Conservation (phyloP, 1,140 invertebrate genomes). For the Cydia amplana region DNA sequence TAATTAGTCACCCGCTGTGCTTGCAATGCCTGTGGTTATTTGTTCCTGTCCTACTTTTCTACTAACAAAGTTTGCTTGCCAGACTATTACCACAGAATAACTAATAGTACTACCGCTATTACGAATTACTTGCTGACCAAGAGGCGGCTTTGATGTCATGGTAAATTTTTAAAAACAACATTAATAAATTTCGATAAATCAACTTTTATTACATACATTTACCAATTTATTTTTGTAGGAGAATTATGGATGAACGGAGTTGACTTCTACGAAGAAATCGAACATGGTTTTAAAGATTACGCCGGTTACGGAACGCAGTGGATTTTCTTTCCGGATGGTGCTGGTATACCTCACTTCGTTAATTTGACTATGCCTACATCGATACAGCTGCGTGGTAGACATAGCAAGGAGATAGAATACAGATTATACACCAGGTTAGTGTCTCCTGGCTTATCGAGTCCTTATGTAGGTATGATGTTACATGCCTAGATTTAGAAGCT, state of each 20-base stretch:
- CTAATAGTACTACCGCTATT: too few relatives aligned
- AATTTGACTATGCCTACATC: slow-evolving; percentile 54
- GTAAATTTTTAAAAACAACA: too few relatives aligned
- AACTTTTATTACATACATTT: background rate
- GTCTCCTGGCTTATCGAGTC: background rate
- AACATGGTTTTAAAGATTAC: slow-evolving; percentile 8
- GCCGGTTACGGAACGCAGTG: slow-evolving; percentile 80
- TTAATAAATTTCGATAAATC: too few relatives aligned
- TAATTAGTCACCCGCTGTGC: too few relatives aligned
- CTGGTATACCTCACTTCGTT: slow-evolving; percentile 80
- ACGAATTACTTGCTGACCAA: too few relatives aligned
- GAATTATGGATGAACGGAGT: background rate
- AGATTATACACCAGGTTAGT: slow-evolving; percentile 67
- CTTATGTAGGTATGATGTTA: background rate
- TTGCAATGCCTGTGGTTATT: too few relatives aligned
- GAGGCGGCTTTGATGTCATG: too few relatives aligned
- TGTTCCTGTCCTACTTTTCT: too few relatives aligned
- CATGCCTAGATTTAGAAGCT: background rate
- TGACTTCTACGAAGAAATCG: background rate
- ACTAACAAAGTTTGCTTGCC: too few relatives aligned
- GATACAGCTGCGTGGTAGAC: slow-evolving; percentile 37
- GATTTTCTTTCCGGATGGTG: slow-evolving; percentile 84
- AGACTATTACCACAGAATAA: too few relatives aligned
- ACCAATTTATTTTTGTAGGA: background rate
- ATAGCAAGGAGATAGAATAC: slow-evolving; percentile 56